Evolutionary conservation across 2,888 invertebrate species (phyloP).

Genomic region (Caenorhabditis sp.): DNA sequence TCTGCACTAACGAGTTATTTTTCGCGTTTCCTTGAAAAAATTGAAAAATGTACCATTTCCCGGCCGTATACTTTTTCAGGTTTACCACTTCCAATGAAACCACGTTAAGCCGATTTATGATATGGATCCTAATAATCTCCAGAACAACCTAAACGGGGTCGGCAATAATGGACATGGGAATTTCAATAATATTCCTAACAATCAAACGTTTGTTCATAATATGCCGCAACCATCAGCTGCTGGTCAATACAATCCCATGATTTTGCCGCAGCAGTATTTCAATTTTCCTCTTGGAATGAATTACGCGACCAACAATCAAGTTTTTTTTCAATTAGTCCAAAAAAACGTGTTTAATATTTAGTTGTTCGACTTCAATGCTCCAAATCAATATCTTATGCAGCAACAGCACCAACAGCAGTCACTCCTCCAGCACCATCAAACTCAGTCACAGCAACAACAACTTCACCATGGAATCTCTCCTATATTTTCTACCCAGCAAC

Average conservation of each 20-base stretch:
- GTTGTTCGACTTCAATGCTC: constrained; percentile 40
- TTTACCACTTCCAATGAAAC: constrained; percentile 32
- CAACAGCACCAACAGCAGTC: constrained; percentile 27
- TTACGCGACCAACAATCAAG: constrained; percentile 49
- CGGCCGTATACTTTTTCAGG: neutral
- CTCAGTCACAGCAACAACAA: constrained; percentile 40
- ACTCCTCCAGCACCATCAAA: constrained; percentile 35
- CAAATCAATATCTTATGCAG: constrained; percentile 47
- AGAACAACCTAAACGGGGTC: constrained; percentile 46
- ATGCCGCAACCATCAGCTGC: constrained; percentile 19
- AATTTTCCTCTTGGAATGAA: constrained; percentile 44
- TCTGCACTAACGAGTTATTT: too few relatives aligned
- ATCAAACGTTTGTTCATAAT: constrained; percentile 49
- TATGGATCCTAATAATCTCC: constrained; percentile 62
- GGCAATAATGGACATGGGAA: constrained; percentile 19
- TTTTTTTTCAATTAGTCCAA: neutral
- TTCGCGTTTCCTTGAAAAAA: too few relatives aligned
- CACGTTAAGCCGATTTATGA: neutral
- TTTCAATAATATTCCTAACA: constrained; percentile 38
- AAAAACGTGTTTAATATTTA: too few relatives aligned
- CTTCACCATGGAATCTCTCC: constrained; percentile 26
- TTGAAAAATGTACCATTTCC: too few relatives aligned
- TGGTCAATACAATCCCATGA: constrained; percentile 51
- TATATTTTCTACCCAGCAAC: constrained; percentile 39
- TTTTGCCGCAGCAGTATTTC: constrained; percentile 52